These are phyloP conservation scores for Hybognathus amarus DNA, from an alignment of 2,797 vertebrate species.

Conservation along the genomic window DNA sequence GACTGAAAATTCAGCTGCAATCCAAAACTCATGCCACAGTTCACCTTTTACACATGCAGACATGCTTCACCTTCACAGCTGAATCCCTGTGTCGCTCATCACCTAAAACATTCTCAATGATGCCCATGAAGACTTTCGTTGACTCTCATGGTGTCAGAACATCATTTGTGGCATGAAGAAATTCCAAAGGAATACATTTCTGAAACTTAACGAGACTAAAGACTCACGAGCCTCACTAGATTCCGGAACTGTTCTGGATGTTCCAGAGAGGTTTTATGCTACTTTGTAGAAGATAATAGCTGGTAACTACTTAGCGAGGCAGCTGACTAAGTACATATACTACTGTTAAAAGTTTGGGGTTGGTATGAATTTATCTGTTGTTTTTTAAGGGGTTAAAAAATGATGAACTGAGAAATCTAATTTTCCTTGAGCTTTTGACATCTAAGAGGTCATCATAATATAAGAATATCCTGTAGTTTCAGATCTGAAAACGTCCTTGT, in stretches of 20 bases:
- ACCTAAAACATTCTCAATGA: not conserved
- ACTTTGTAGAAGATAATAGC: not conserved
- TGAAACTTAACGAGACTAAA: not conserved
- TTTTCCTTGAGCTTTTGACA: too few relatives aligned
- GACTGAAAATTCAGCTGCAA: slow-evolving; percentile 2
- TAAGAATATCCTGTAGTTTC: too few relatives aligned
- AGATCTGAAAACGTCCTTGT: too few relatives aligned
- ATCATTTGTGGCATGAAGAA: not conserved
- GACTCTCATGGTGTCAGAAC: not conserved
- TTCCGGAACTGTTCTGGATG: not conserved
- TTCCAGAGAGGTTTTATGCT: not conserved
- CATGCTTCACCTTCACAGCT: not conserved
- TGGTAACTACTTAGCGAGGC: slow-evolving; percentile 5
- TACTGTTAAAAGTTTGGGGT: not conserved
- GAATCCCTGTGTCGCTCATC: not conserved
- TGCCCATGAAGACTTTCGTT: not conserved
- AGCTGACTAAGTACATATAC: not conserved
- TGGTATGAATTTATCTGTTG: not conserved
- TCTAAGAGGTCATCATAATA: too few relatives aligned
- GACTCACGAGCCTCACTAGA: not conserved
- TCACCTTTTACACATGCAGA: not conserved
- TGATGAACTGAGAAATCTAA: too few relatives aligned
- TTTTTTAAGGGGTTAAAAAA: not conserved
- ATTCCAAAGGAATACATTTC: slow-evolving; percentile 5
- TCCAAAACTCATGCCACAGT: not conserved